These are phyloP conservation scores for Mastomys natalensis DNA, from an alignment of 2,113 vertebrate species.

Conservation along the genomic window DNA sequence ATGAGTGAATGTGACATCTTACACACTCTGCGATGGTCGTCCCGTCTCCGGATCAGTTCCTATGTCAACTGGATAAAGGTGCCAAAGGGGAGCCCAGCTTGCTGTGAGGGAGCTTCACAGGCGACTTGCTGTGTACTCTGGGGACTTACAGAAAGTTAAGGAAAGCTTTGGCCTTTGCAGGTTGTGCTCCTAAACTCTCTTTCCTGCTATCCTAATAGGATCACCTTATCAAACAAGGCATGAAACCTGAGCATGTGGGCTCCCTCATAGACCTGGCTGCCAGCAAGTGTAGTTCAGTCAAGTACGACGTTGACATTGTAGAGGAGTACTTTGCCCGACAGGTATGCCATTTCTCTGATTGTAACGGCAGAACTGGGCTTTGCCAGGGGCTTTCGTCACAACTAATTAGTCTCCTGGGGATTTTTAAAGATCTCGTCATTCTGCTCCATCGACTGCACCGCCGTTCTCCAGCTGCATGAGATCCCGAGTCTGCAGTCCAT, in stretches of 20 bases:
- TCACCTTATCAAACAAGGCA: slow-evolving; percentile 95
- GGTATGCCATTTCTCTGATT: slow-evolving; percentile 83
- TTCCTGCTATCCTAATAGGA: slow-evolving; percentile 87
- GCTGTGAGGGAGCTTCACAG: neutral
- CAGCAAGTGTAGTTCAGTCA: slow-evolving; percentile 94
- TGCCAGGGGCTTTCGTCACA: neutral
- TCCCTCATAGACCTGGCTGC: slow-evolving; percentile 92
- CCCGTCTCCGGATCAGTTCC: slow-evolving; percentile 93
- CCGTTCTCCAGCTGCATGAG: slow-evolving; percentile 93
- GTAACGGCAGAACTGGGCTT: neutral
- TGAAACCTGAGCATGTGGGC: slow-evolving; percentile 95
- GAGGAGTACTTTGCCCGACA: slow-evolving; percentile 99
- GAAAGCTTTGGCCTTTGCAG: neutral
- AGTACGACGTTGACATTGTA: slow-evolving; percentile 96
- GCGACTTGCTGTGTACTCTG: neutral
- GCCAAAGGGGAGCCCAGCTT: neutral
- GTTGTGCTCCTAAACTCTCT: neutral
- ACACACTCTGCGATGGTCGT: slow-evolving; percentile 97
- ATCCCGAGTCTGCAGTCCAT: slow-evolving; percentile 97
- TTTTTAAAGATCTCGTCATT: slow-evolving; percentile 95
- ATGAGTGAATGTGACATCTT: slow-evolving; percentile 96
- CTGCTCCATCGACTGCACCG: slow-evolving; percentile 93
- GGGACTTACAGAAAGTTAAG: neutral
- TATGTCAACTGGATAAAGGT: slow-evolving; percentile 98
- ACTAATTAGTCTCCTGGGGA: slow-evolving; percentile 56